These are phyloP conservation scores for Anagyrus pseudococci DNA, from an alignment of 2,888 invertebrate species.

Conservation along the genomic window DNA sequence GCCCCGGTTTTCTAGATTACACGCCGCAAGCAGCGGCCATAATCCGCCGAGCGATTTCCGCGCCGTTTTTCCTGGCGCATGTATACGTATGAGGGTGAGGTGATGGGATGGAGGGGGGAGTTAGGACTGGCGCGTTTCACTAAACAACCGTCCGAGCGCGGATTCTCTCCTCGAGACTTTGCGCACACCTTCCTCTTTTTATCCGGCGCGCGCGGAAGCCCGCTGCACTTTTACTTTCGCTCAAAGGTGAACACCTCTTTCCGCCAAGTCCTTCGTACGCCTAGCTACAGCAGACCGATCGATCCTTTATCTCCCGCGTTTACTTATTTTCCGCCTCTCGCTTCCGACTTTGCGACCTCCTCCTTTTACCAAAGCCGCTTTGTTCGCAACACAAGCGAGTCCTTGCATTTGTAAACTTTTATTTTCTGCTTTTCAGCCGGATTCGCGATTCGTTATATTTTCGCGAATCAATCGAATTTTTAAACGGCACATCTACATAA, in stretches of 20 bases:
- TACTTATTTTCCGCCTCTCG: too few species aligned
- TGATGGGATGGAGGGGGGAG: not conserved
- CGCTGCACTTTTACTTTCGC: constrained; percentile 35
- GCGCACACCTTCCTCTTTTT: not conserved
- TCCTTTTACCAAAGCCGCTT: not conserved
- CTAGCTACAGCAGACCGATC: constrained; percentile 9
- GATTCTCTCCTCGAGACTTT: constrained; percentile 18
- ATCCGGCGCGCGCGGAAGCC: constrained; percentile 18
- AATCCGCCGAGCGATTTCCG: constrained; percentile 13
- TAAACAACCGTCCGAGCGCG: constrained; percentile 14
- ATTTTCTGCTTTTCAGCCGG: not conserved
- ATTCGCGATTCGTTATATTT: too few species aligned
- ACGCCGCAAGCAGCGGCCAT: not conserved
- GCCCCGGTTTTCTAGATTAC: constrained; percentile 18
- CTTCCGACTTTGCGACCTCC: not conserved
- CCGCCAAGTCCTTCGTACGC: constrained; percentile 3
- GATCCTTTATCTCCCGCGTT: not conserved
- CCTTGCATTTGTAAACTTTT: too few species aligned
- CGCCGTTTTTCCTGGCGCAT: constrained; percentile 19
- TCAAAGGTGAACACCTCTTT: constrained; percentile 30
- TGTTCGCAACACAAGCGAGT: too few species aligned
- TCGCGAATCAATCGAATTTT: too few species aligned
- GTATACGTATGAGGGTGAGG: too few species aligned
- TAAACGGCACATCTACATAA: too few species aligned
- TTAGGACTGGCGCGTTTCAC: too few species aligned